Percentiles rank a stretch among this genome's conserved stretches.
Conservation (phyloP, 2,888 invertebrate genomes). For the Cheilosia scutellata region DNA sequence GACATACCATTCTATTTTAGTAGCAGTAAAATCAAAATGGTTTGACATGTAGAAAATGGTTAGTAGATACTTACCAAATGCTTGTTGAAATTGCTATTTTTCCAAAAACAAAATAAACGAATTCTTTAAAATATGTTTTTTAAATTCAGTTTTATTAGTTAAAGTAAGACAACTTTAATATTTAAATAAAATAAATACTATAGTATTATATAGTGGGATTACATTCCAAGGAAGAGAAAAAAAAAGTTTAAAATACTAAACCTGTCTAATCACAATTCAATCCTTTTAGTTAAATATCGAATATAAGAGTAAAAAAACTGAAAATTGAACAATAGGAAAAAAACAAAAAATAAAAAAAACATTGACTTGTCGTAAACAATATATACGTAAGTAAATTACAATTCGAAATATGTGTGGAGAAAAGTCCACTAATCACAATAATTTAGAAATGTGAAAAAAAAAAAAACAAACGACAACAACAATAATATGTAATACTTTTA, state of each 20-base stretch:
- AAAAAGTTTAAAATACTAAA: conserved; percentile 5
- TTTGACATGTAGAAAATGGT: not conserved
- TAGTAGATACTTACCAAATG: not conserved
- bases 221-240: conserved; percentile 17
- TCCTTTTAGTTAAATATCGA: conserved; percentile 6
- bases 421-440: conserved; percentile 45
- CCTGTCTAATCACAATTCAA: conserved; percentile 5
- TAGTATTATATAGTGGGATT: conserved; percentile 7
- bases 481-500: conserved; percentile 22
- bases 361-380: not conserved
- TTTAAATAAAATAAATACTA: conserved; percentile 31
- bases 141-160: conserved; percentile 44
- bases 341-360: not conserved
- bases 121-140: not conserved
- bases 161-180: conserved; percentile 29
- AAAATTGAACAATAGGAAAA: not conserved
- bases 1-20: too few relatives aligned
- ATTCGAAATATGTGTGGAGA: conserved; percentile 24
- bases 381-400: conserved; percentile 5
- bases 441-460: conserved; percentile 32
- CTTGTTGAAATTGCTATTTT: not conserved
- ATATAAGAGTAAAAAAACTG: conserved; percentile 5
- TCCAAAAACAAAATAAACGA: not conserved
- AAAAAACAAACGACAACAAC: conserved; percentile 19
- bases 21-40: too few relatives aligned